These are phyloP conservation scores for Urocyon cinereoargenteus DNA, from an alignment of 2,797 vertebrate genomes.

Conservation along the genomic window DNA sequence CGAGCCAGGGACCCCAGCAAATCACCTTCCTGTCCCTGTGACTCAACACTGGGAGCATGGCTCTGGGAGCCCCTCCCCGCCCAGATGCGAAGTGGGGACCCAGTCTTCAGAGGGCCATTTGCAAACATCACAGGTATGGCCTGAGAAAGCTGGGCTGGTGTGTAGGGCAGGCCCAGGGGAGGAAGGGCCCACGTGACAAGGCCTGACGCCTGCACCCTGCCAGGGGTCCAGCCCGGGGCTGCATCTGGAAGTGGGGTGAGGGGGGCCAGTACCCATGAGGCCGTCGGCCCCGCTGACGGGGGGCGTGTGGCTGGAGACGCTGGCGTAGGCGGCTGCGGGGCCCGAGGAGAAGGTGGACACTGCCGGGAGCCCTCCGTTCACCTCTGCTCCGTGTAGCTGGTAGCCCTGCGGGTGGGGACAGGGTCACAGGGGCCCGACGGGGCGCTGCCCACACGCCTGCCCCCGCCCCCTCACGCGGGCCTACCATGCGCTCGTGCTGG, in stretches of 20 bases:
- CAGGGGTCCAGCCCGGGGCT: fast-evolving
- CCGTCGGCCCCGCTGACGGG: slow-evolving; percentile 93
- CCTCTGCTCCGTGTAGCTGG: slow-evolving; percentile 95
- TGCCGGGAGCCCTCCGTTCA: slow-evolving; percentile 93
- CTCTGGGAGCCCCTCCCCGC: background rate
- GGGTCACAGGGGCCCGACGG: background rate
- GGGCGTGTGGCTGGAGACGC: slow-evolving; percentile 94
- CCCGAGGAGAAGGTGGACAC: slow-evolving; percentile 91
- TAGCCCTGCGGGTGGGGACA: slow-evolving; percentile 91
- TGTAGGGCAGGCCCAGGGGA: fast-evolving
- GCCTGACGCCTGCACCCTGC: background rate
- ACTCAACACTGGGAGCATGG: no score
- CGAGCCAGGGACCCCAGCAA: no score
- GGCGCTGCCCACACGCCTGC: fast-evolving
- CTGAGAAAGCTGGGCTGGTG: fast-evolving
- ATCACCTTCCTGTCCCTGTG: no score
- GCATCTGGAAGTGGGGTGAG: fast-evolving
- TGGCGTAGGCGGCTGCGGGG: slow-evolving; percentile 90
- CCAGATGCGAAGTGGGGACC: background rate
- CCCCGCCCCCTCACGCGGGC: background rate
- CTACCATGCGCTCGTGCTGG: slow-evolving; percentile 97
- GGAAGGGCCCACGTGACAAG: fast-evolving
- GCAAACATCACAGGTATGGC: fast-evolving
- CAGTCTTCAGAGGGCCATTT: background rate
- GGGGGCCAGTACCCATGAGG: slow-evolving; percentile 92